A percentile compares a stretch with the other conserved stretches of the same genome.
These are phyloP conservation scores for Dysmachus trigonus DNA, from an alignment of 2,888 invertebrate species.

Conservation along the genomic window DNA sequence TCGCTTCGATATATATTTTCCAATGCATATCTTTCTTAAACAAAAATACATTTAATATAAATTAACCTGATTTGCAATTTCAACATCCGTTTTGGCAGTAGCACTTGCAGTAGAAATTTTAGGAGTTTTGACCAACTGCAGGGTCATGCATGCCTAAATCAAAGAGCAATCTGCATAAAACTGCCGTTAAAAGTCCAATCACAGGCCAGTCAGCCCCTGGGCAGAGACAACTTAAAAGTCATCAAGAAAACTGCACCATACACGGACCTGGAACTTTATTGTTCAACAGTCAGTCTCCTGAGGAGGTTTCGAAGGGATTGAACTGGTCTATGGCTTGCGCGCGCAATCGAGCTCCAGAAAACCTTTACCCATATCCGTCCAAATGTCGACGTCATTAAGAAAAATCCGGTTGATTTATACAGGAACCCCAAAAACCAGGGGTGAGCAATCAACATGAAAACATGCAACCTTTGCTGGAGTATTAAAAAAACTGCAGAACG, in stretches of 20 bases:
- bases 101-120: not conserved
- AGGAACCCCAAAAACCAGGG: slow-evolving; percentile 11
- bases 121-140: not conserved
- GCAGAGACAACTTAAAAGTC: not conserved
- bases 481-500: slow-evolving; percentile 1
- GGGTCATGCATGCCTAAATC: not conserved
- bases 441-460: slow-evolving; percentile 40
- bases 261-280: not conserved
- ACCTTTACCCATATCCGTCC: not conserved
- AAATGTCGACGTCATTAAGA: slow-evolving; percentile 37
- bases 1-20: too few species aligned
- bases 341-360: slow-evolving; percentile 7
- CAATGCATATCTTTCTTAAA: too few species aligned
- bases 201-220: not conserved
- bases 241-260: not conserved
- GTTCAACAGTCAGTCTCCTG: not conserved
- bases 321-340: slow-evolving; percentile 42
- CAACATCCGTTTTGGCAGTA: not conserved
- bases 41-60: not conserved
- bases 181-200: not conserved
- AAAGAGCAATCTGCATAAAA: not conserved
- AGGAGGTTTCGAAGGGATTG: slow-evolving; percentile 12
- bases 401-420: slow-evolving; percentile 34
- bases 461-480: slow-evolving; percentile 14
- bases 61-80: not conserved